phyloP scores from a whole-genome alignment of 1,140 invertebrate genomes.

The Carcinoscorpius rotundicauda region DNA sequence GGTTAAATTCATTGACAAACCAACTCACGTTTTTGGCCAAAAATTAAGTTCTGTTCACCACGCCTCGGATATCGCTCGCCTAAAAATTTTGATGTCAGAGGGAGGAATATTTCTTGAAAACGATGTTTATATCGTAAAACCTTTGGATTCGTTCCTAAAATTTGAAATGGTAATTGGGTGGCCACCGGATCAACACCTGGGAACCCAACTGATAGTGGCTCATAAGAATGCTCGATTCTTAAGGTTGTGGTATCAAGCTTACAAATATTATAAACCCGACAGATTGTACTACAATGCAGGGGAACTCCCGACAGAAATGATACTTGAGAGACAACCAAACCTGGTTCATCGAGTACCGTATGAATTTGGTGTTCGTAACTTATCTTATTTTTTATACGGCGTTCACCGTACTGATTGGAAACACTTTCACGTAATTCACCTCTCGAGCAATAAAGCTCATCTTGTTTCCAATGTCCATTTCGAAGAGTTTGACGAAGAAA shows the following conservation, averaged over 20 bases:
- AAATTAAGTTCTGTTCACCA: conserved; percentile 30
- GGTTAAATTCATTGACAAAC: conserved; percentile 18
- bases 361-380: conserved; percentile 28
- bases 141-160: conserved; percentile 30
- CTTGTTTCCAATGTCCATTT: conserved; percentile 18
- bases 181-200: conserved; percentile 24
- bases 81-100: conserved; percentile 29
- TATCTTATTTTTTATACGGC: conserved; percentile 24
- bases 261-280: conserved; percentile 24
- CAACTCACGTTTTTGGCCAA: conserved; percentile 26
- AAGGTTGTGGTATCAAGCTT: conserved; percentile 26
- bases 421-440: conserved; percentile 26
- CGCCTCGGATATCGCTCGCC: conserved; percentile 31
- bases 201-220: conserved; percentile 28
- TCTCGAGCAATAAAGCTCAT: conserved; percentile 28
- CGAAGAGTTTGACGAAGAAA: conserved; percentile 27
- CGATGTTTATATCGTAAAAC: conserved; percentile 32
- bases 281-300: conserved; percentile 31
- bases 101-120: conserved; percentile 36
- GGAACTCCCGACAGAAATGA: conserved; percentile 27
- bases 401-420: conserved; percentile 22
- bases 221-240: conserved; percentile 29
- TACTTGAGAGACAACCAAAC: conserved; percentile 24
- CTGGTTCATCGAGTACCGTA: conserved; percentile 28
- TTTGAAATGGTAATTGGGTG: conserved; percentile 35